These are phyloP conservation scores for Falco columbarius DNA, from an alignment of 2,797 vertebrate species.

Conservation along the genomic window DNA sequence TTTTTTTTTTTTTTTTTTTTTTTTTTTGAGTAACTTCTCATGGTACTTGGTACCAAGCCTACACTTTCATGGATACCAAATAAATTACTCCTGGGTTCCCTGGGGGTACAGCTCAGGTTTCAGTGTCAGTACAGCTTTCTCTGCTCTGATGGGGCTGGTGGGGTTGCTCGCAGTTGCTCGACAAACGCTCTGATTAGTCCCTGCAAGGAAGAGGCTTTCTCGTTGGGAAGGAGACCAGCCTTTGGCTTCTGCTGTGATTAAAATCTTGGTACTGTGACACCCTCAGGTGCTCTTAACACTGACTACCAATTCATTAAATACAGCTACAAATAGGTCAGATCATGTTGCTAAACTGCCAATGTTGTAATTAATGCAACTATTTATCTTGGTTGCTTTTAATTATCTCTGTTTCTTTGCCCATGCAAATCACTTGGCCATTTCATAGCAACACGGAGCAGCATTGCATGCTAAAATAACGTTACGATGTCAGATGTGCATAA, in stretches of 20 bases:
- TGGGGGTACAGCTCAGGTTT: background rate
- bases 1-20: background rate
- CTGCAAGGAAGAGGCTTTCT: background rate
- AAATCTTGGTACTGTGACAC: background rate
- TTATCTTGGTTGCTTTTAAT: background rate
- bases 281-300: background rate
- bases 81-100: constrained; percentile 1
- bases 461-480: background rate
- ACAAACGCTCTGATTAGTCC: rapidly evolving
- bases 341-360: background rate
- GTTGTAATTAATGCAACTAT: background rate
- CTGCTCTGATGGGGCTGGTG: background rate
- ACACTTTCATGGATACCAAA: background rate
- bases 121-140: background rate
- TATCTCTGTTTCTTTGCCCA: background rate
- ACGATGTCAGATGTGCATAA: rapidly evolving
- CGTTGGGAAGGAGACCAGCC: background rate
- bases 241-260: background rate
- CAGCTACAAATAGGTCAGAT: background rate
- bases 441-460: background rate
- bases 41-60: background rate
- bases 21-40: background rate
- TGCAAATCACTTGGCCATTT: background rate
- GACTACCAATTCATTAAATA: background rate
- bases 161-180: rapidly evolving